Percentiles rank a stretch among this genome's conserved stretches.
Evolutionary conservation across 1,140 invertebrate species (phyloP).

Genomic region (Aphaenogaster rudis): DNA sequence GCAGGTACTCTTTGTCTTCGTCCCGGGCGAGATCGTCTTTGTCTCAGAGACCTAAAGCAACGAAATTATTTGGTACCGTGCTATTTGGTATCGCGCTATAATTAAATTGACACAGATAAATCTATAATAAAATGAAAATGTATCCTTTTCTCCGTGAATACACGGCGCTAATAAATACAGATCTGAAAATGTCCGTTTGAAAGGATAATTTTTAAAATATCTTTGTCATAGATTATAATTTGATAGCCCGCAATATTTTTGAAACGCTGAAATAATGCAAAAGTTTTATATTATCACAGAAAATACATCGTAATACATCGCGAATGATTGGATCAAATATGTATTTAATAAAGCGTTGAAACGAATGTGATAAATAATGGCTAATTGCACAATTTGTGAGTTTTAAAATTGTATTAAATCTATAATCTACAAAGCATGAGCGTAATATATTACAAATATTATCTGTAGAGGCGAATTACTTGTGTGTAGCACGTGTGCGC

Average conservation of each 20-base stretch:
- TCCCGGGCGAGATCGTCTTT: neutral
- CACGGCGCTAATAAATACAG: neutral
- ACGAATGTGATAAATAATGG: slow-evolving; percentile 40
- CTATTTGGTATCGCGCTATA: neutral
- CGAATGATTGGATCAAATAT: slow-evolving; percentile 36
- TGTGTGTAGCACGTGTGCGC: slow-evolving; percentile 33
- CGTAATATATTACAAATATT: slow-evolving; percentile 47
- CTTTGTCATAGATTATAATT: slow-evolving; percentile 1
- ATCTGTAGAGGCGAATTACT: slow-evolving; percentile 25
- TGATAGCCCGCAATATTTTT: slow-evolving; percentile 22
- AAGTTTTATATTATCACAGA: slow-evolving; percentile 29
- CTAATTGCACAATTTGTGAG: slow-evolving; percentile 25
- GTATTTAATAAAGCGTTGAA: slow-evolving; percentile 49
- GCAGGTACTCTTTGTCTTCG: neutral
- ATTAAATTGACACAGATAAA: neutral
- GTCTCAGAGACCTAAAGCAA: neutral
- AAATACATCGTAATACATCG: slow-evolving; percentile 18
- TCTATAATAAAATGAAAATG: slow-evolving; percentile 18
- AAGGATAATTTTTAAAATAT: slow-evolving; percentile 10
- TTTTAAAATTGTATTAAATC: slow-evolving; percentile 40
- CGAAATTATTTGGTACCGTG: neutral
- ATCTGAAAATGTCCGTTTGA: slow-evolving; percentile 1
- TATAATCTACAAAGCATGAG: slow-evolving; percentile 33
- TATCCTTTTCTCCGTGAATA: neutral
- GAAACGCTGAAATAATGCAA: slow-evolving; percentile 20